Percentiles rank a stretch among this genome's conserved stretches.
Evolutionary conservation across 2,888 invertebrate species (phyloP).

Genomic region (Apeira syringaria): DNA sequence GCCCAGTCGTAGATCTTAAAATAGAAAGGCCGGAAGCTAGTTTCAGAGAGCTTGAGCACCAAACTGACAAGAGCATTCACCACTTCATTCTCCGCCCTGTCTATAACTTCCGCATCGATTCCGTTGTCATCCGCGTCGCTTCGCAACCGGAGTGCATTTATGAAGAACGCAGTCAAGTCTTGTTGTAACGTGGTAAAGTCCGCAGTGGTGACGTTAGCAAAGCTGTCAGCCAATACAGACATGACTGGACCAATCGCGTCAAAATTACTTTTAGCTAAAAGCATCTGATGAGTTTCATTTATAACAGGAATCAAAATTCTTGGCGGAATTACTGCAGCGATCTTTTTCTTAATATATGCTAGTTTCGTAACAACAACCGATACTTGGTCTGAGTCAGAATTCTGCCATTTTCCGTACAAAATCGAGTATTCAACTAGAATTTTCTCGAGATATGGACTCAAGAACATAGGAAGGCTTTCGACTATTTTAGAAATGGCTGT

Average conservation of each 20-base stretch:
- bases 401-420: constrained; percentile 80
- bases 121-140: constrained; percentile 71
- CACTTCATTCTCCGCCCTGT: constrained; percentile 88
- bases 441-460: constrained; percentile 92
- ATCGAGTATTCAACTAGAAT: constrained; percentile 86
- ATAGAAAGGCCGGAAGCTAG: constrained; percentile 94
- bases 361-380: constrained; percentile 83
- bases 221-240: constrained; percentile 89
- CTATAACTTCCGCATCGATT: constrained; percentile 64
- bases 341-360: constrained; percentile 85
- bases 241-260: constrained; percentile 88
- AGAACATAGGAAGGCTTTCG: constrained; percentile 90
- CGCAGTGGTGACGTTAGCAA: constrained; percentile 84
- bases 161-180: constrained; percentile 89
- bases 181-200: constrained; percentile 87
- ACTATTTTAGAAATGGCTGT: constrained; percentile 92
- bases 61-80: constrained; percentile 91
- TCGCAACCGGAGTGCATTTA: constrained; percentile 88
- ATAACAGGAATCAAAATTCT: constrained; percentile 91
- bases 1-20: constrained; percentile 96
- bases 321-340: constrained; percentile 87
- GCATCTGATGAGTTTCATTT: constrained; percentile 84
- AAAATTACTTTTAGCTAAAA: constrained; percentile 84
- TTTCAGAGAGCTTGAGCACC: constrained; percentile 94
- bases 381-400: constrained; percentile 74